Conservation (phyloP, 1,140 invertebrate species). For the Drosophila dunni region DNA sequence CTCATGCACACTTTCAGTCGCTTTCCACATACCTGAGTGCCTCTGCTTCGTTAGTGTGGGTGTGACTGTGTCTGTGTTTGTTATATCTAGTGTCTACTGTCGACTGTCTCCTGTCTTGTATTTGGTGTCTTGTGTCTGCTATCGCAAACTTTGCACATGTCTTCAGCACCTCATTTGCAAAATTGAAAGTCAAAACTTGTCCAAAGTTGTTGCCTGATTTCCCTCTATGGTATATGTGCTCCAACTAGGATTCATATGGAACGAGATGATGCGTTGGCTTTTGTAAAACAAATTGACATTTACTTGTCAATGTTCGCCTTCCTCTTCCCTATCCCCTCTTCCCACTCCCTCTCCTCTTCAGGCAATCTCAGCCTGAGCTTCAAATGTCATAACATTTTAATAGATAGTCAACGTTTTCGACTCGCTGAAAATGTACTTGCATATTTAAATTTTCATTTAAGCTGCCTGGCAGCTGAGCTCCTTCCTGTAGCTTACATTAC, state of each 20-base stretch:
- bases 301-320: conserved; percentile 60
- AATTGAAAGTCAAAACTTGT: conserved; percentile 82
- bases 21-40: conserved; percentile 20
- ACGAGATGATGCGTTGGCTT: conserved; percentile 44
- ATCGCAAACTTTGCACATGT: conserved; percentile 74
- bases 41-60: conserved; percentile 4
- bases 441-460: conserved; percentile 70
- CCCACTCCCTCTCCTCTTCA: neutral
- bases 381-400: conserved; percentile 77
- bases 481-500: conserved; percentile 2
- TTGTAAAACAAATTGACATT: conserved; percentile 81
- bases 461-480: conserved; percentile 13
- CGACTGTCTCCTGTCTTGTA: conserved; percentile 16
- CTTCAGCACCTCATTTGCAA: conserved; percentile 78
- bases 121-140: conserved; percentile 31
- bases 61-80: neutral
- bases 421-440: conserved; percentile 66
- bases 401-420: conserved; percentile 65
- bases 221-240: neutral
- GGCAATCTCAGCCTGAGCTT: conserved; percentile 41
- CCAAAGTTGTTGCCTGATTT: conserved; percentile 54
- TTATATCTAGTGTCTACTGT: conserved; percentile 6
- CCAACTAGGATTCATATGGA: neutral
- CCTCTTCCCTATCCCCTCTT: neutral
- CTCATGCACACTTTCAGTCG: conserved; percentile 20